A percentile compares a stretch with the other conserved stretches of the same genome.
phyloP scores from a whole-genome alignment of 2,888 invertebrate genomes.

The Exephanes ischioxanthus region DNA sequence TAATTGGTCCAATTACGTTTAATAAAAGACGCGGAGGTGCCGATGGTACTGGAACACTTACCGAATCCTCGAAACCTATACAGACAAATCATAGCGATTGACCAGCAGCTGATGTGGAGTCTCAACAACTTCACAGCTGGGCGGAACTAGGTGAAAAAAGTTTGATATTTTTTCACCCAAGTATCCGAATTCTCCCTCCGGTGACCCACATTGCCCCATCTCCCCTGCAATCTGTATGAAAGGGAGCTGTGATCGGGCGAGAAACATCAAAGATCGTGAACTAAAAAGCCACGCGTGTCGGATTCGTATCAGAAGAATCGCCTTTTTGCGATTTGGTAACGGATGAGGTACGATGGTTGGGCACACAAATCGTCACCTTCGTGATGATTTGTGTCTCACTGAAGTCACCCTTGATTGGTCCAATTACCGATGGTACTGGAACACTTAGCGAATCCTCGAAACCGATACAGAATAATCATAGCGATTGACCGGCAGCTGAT shows the following conservation, averaged over 20 bases:
- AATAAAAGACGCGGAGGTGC: constrained; percentile 21
- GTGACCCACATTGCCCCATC: no score
- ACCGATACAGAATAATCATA: not conserved
- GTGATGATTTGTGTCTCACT: constrained; percentile 11
- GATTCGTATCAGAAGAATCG: no score
- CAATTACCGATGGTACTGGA: constrained; percentile 18
- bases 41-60: not conserved
- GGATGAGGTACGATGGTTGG: no score
- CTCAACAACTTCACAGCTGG: not conserved
- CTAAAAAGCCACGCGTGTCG: no score
- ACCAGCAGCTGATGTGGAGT: not conserved
- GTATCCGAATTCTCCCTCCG: no score
- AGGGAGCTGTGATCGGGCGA: no score
- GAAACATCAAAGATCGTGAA: no score
- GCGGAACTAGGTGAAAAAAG: no score
- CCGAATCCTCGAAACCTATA: constrained; percentile 6
- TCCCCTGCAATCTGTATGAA: no score
- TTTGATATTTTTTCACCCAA: no score
- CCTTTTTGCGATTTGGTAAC: no score
- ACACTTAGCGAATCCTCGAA: constrained; percentile 13
- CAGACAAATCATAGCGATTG: not conserved
- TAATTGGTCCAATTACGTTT: constrained; percentile 48
- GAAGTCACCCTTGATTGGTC: constrained; percentile 34
- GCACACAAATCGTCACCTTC: not conserved
- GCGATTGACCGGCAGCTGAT: constrained; percentile 8